A percentile compares a stretch with the other conserved stretches of the same genome.
Evolutionary conservation across 1,140 invertebrate genomes (phyloP).

Genomic region (Lepidurus apus): DNA sequence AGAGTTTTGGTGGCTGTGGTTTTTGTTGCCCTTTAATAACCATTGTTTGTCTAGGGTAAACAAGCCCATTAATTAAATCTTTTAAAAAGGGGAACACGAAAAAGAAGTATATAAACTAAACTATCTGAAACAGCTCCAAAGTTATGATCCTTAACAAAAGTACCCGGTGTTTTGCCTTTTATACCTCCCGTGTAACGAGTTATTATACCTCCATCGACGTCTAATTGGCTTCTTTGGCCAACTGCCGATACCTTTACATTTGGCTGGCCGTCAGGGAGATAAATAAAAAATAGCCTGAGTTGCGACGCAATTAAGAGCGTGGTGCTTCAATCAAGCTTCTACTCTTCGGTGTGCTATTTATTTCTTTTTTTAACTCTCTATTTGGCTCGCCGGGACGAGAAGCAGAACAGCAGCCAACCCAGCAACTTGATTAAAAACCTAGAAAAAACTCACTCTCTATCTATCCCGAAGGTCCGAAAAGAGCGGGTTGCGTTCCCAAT

Average conservation of each 20-base stretch:
- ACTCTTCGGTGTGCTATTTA: not conserved
- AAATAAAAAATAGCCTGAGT: not conserved
- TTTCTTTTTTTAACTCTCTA: not conserved
- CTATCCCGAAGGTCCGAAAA: not conserved
- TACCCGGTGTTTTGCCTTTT: not conserved
- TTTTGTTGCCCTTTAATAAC: not conserved
- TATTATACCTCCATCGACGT: slow-evolving; percentile 5
- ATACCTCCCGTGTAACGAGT: not conserved
- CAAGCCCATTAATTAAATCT: not conserved
- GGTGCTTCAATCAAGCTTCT: not conserved
- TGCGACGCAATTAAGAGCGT: not conserved
- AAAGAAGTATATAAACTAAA: not conserved
- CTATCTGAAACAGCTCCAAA: too few relatives aligned
- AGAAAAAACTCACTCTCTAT: not conserved
- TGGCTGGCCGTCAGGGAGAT: not conserved
- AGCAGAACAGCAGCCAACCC: not conserved
- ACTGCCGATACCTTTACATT: not conserved
- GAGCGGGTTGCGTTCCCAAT: not conserved
- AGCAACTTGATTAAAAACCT: not conserved
- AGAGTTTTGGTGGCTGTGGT: too few relatives aligned
- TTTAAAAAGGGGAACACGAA: not conserved
- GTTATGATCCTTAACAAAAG: too few relatives aligned
- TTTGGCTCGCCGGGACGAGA: not conserved
- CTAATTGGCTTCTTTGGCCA: not conserved
- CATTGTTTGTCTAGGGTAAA: not conserved